Evolutionary conservation across 2,797 vertebrate genomes (phyloP), one percentile per base, ranked within the genome.

Genomic region (Muscicapa striata): DNA sequence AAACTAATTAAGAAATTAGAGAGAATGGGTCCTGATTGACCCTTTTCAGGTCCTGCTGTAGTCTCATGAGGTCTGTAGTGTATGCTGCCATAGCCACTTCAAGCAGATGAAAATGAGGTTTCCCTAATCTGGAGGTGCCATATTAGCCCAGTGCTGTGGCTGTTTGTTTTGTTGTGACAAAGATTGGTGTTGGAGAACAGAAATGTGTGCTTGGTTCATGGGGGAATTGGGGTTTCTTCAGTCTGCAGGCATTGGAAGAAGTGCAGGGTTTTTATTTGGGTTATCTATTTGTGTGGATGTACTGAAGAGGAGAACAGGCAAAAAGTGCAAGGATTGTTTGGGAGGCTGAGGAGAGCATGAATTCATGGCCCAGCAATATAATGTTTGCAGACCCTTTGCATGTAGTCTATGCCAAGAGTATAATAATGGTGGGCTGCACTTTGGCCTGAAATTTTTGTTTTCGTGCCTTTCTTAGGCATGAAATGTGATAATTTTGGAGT

Each of bases 371-470:
- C 58, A 58, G 77, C 61, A 89, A 61, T 49, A 16, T 14, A 23
- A 45, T 0, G 0, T 45, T 69, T 91, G 52, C 74, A 91, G 64
- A 36, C 45, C 62, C 12, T 4, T 52, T 13, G 3, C 43, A 1
- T 11, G 1, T 13, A 17, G 11, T n/a, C 9, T 23, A 0, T 43
- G 29, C 32, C 24, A 15, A 27, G 48, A 48, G 19, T 43, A 1
- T 32, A 58, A 36, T n/a, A 70, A 58, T 36, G 52, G 61, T 36
- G 29, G 34, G 6, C 21, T 72, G 38, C 4, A 9, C 51, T 54
- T 75, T 18, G 29, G 19, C 68, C 55, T 79, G 49, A 40, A 10
- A 22, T 73, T 82, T 40, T 73, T 46, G 29, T 83, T 89, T 83
- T 83, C 41, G 21, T 76, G 11, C 38, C 61, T 87, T 84, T 90